phyloP scores from a whole-genome alignment of 1,140 invertebrate genomes.

The Drosophila pseudoananassae region DNA sequence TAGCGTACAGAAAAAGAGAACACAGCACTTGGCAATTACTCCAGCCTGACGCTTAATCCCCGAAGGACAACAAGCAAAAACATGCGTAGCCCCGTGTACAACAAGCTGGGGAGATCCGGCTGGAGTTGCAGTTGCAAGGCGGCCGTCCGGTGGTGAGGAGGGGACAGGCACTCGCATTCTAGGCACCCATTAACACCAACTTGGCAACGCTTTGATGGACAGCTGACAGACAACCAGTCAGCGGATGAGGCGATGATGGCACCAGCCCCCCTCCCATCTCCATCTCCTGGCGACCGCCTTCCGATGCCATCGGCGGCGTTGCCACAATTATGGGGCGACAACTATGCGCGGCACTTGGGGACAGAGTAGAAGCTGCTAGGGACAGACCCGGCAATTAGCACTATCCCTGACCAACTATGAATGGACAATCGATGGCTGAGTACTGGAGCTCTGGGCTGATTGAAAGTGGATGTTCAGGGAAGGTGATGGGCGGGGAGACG shows the following conservation, averaged over 20 bases:
- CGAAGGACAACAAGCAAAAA: constrained; percentile 81
- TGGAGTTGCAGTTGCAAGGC: background rate
- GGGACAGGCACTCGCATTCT: constrained; percentile 61
- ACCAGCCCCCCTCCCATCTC: background rate
- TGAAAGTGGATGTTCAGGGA: constrained; percentile 30
- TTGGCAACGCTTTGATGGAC: constrained; percentile 80
- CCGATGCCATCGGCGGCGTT: constrained; percentile 28
- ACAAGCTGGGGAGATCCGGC: constrained; percentile 46
- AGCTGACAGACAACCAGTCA: constrained; percentile 79
- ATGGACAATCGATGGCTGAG: constrained; percentile 42
- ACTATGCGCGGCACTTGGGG: constrained; percentile 79
- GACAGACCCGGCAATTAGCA: constrained; percentile 67
- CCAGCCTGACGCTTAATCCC: constrained; percentile 77
- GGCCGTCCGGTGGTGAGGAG: constrained; percentile 5
- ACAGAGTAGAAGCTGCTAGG: constrained; percentile 44
- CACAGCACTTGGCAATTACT: constrained; percentile 66
- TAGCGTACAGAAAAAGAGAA: constrained; percentile 26
- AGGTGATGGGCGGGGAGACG: constrained; percentile 10
- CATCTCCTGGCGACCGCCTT: background rate
- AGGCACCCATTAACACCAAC: constrained; percentile 80
- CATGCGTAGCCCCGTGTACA: constrained; percentile 72
- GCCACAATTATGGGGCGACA: constrained; percentile 78
- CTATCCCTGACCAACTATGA: constrained; percentile 62
- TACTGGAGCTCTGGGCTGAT: constrained; percentile 39
- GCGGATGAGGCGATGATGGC: constrained; percentile 49